These are phyloP conservation scores for Drosophila hydei DNA, from an alignment of 1,140 invertebrate species.

Conservation along the genomic window DNA sequence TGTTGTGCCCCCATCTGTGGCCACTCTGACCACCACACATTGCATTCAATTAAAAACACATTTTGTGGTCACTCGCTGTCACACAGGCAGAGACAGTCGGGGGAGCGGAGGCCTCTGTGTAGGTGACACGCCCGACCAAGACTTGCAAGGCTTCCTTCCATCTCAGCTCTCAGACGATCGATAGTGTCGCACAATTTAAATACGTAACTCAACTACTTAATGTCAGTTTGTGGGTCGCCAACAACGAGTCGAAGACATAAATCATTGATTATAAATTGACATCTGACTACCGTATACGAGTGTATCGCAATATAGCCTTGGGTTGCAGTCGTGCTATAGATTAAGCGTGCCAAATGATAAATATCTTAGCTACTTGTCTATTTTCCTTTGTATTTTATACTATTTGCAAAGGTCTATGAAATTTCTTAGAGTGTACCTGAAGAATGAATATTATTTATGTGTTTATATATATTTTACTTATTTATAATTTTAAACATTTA, in stretches of 20 bases:
- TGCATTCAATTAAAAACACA: slow-evolving; percentile 79
- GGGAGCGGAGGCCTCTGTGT: neutral
- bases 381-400: too few relatives aligned
- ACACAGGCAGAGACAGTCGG: neutral
- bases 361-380: too few relatives aligned
- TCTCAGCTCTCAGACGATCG: slow-evolving; percentile 23
- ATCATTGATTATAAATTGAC: slow-evolving; percentile 33
- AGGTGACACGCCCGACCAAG: slow-evolving; percentile 54
- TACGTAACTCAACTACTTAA: slow-evolving; percentile 38
- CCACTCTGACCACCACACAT: slow-evolving; percentile 48
- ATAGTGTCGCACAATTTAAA: slow-evolving; percentile 42
- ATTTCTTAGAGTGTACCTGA: neutral
- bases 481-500: too few relatives aligned
- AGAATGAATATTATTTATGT: too few relatives aligned
- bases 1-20: slow-evolving; percentile 64
- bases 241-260: slow-evolving; percentile 21
- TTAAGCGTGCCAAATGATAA: neutral
- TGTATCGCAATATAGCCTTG: neutral
- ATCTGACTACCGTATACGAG: neutral
- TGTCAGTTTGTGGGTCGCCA: slow-evolving; percentile 47
- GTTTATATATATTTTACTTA: too few relatives aligned
- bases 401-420: neutral
- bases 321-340: neutral
- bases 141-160: slow-evolving; percentile 52
- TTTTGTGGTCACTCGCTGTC: slow-evolving; percentile 73